Evolutionary conservation across 2,888 invertebrate species (phyloP).

Genomic region (Odontomyia ornata): DNA sequence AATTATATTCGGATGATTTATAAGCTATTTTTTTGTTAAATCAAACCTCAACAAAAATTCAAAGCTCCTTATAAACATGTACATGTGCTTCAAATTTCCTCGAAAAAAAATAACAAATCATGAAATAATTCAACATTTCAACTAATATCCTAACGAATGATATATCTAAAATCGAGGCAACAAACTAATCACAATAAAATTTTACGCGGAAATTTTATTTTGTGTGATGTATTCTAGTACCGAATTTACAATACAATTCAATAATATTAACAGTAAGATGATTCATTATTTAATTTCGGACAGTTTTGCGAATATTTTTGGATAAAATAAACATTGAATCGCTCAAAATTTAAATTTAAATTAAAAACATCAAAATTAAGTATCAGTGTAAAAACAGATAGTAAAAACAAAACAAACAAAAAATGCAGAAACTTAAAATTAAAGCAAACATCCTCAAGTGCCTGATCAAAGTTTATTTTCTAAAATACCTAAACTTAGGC

Average conservation of each 20-base stretch:
- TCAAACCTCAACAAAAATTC: too few species aligned
- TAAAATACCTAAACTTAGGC: neutral
- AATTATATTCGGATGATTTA: constrained; percentile 2
- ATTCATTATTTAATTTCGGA: neutral
- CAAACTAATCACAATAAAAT: constrained; percentile 37
- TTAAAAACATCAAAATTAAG: constrained; percentile 8
- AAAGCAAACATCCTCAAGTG: constrained; percentile 4
- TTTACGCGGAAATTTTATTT: constrained; percentile 36
- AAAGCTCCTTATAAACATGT: too few species aligned
- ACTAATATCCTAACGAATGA: constrained; percentile 2
- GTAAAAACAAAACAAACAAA: constrained; percentile 7
- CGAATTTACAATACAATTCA: constrained; percentile 23
- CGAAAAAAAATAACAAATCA: neutral
- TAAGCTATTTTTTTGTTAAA: too few species aligned
- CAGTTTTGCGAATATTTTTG: too few species aligned
- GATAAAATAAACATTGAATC: neutral
- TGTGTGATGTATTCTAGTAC: constrained; percentile 41
- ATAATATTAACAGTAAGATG: neutral
- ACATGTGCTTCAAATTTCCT: too few species aligned
- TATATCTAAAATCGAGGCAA: constrained; percentile 13
- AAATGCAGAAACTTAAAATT: neutral
- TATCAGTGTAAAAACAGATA: neutral
- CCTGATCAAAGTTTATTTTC: neutral
- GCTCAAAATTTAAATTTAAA: constrained; percentile 3
- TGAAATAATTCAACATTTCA: constrained; percentile 9